phyloP scores from a whole-genome alignment of 2,113 vertebrate genomes.

The Diphyllodes magnificus region DNA sequence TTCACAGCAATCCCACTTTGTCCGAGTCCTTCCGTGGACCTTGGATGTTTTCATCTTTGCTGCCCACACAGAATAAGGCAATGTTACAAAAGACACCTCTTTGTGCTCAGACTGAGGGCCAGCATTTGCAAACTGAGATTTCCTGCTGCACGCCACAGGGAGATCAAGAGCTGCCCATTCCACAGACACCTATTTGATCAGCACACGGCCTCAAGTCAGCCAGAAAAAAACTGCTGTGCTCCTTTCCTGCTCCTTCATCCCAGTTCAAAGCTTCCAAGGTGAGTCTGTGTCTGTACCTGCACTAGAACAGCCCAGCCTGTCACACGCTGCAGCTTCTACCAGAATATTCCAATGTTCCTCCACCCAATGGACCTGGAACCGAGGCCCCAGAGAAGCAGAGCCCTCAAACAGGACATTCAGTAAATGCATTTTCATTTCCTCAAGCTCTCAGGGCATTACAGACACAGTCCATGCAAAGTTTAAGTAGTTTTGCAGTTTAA shows the following conservation, averaged over 20 bases:
- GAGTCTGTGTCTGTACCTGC: neutral
- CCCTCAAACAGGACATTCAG: neutral
- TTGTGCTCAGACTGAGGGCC: neutral
- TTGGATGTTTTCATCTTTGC: rapidly evolving
- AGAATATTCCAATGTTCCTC: rapidly evolving
- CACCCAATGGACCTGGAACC: rapidly evolving
- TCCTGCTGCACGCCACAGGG: neutral
- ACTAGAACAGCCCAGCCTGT: neutral
- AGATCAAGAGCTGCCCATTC: neutral
- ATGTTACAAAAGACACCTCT: rapidly evolving
- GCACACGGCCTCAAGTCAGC: rapidly evolving
- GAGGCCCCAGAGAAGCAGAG: rapidly evolving
- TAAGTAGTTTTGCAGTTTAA: neutral
- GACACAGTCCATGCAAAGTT: neutral
- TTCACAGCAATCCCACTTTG: neutral
- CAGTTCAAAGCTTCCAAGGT: neutral
- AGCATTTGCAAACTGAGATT: neutral
- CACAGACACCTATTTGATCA: neutral
- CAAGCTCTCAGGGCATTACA: rapidly evolving
- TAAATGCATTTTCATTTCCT: neutral
- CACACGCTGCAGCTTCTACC: neutral
- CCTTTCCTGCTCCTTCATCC: neutral
- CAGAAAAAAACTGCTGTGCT: neutral
- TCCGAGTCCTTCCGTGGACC: rapidly evolving
- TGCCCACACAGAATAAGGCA: neutral